These are phyloP conservation scores for Axis porcinus DNA, from an alignment of 2,113 vertebrate genomes.

Conservation along the genomic window DNA sequence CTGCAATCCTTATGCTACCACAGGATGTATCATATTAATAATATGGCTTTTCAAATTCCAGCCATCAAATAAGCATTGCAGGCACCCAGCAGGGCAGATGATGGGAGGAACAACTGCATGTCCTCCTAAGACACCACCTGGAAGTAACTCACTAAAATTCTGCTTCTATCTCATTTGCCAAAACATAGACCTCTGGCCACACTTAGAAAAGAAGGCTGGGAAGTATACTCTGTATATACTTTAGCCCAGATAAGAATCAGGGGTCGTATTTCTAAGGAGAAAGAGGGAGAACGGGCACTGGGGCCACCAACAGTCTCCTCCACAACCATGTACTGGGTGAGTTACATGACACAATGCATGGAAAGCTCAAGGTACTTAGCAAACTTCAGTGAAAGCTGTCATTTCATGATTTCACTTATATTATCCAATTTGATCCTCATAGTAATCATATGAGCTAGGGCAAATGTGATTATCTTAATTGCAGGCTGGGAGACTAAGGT, in stretches of 20 bases:
- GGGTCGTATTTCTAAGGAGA: background rate
- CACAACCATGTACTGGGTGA: background rate
- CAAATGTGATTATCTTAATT: constrained; percentile 15
- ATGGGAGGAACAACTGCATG: background rate
- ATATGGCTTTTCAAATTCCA: background rate
- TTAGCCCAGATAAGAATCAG: background rate
- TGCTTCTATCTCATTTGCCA: background rate
- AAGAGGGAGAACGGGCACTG: background rate
- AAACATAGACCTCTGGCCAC: background rate
- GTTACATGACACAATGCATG: background rate
- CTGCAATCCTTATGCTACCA: background rate
- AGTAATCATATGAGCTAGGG: background rate
- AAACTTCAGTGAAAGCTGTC: background rate
- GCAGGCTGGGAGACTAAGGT: background rate
- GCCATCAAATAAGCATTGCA: background rate
- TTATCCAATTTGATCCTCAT: background rate
- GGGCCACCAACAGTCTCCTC: background rate
- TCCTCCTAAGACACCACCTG: background rate
- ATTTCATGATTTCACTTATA: background rate
- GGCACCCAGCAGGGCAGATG: background rate
- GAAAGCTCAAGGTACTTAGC: background rate
- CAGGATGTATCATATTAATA: background rate
- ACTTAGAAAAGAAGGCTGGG: background rate
- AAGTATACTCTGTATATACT: background rate
- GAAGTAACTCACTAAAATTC: background rate